phyloP scores from a whole-genome alignment of 2,888 invertebrate genomes.

The Reticulitermes lucifugus region DNA sequence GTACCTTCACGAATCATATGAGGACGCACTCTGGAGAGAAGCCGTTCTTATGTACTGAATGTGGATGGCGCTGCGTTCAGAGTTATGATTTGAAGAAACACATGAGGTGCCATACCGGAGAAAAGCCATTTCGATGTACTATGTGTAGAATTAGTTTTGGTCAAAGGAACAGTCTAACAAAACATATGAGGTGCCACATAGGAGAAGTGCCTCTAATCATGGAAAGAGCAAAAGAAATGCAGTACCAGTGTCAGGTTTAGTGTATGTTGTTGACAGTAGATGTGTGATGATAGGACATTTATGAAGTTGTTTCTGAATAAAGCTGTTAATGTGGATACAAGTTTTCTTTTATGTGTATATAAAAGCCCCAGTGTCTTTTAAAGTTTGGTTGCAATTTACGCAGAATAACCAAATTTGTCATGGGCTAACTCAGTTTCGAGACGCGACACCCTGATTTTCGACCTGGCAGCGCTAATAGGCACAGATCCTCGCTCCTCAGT shows the following conservation, averaged over 20 bases:
- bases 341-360: too few species aligned
- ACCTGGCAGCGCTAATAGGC: too few species aligned
- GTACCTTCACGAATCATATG: conserved; percentile 29
- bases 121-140: conserved; percentile 19
- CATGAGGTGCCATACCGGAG: conserved; percentile 34
- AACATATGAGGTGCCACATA: conserved; percentile 28
- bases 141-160: conserved; percentile 29
- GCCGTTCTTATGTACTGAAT: conserved; percentile 33
- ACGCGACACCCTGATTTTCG: too few species aligned
- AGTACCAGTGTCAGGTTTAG: conserved; percentile 24
- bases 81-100: conserved; percentile 37
- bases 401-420: too few species aligned
- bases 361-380: too few species aligned
- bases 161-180: conserved; percentile 30
- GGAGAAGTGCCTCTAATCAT: conserved; percentile 3
- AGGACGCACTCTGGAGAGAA: conserved; percentile 40
- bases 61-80: conserved; percentile 36
- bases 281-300: too few species aligned
- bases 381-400: too few species aligned
- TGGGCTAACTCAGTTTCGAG: too few species aligned
- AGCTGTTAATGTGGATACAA: too few species aligned
- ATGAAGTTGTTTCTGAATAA: too few species aligned
- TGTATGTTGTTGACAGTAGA: neutral
- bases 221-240: conserved; percentile 24
- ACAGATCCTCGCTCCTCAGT: too few species aligned